phyloP scores from a whole-genome alignment of 2,797 vertebrate species.

The Epinephelus coioides region DNA sequence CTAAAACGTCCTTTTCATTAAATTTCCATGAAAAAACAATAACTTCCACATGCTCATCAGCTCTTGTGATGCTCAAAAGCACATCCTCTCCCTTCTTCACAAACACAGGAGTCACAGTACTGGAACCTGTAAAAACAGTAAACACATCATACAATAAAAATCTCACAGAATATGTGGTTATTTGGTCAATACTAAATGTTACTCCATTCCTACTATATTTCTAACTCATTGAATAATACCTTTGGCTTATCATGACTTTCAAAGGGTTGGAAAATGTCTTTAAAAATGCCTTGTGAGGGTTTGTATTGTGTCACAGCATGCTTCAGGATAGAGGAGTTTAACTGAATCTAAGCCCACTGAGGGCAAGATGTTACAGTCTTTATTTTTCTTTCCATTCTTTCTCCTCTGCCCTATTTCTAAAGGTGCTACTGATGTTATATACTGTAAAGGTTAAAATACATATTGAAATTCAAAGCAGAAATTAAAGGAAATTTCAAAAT shows the following conservation, averaged over 20 bases:
- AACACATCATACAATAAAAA: background rate
- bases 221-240: background rate
- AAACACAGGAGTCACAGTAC: slow-evolving; percentile 6
- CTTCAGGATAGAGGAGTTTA: background rate
- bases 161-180: background rate
- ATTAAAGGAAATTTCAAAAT: too few species aligned
- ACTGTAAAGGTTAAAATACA: too few species aligned
- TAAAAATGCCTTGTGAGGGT: background rate
- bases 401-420: background rate
- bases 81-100: slow-evolving; percentile 22
- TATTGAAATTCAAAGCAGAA: too few species aligned
- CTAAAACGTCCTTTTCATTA: accelerated
- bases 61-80: background rate
- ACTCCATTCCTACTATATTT: background rate
- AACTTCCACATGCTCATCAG: background rate
- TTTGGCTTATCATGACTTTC: background rate
- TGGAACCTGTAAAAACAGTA: slow-evolving; percentile 13
- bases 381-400: background rate
- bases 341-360: background rate
- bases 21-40: background rate
- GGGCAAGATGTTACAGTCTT: background rate
- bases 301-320: background rate
- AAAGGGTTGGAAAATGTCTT: background rate
- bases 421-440: too few species aligned
- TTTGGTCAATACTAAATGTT: background rate